Conservation (phyloP, 2,113 vertebrate genomes). For the Recurvirostra avosetta region DNA sequence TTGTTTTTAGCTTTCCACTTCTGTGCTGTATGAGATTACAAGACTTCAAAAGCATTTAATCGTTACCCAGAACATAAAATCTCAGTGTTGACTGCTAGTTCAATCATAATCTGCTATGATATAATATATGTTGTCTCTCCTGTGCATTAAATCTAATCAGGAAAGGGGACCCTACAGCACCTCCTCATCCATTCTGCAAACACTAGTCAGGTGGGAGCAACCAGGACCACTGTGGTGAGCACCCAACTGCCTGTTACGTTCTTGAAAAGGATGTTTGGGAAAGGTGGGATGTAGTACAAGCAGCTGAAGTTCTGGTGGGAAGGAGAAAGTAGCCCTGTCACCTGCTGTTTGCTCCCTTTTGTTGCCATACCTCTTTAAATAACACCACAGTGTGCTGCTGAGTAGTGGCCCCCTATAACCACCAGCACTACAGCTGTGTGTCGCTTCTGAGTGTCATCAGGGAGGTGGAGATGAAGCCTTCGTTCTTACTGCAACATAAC, state of each 20-base stretch:
- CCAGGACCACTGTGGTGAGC: not conserved
- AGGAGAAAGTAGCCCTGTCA: not conserved
- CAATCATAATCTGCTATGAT: not conserved
- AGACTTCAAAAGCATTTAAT: not conserved
- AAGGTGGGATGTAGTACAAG: not conserved
- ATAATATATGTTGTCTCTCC: not conserved
- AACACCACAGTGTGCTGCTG: not conserved
- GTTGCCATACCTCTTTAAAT: not conserved
- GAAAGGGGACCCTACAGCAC: not conserved
- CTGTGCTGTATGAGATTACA: not conserved
- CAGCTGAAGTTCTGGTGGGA: not conserved
- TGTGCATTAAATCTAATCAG: not conserved
- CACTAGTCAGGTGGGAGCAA: not conserved
- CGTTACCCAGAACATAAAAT: not conserved
- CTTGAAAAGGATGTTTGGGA: not conserved
- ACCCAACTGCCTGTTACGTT: rapidly evolving
- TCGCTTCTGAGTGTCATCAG: not conserved
- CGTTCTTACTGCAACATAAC: rapidly evolving
- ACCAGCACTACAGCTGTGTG: not conserved
- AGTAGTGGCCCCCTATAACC: not conserved
- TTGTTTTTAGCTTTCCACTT: not conserved
- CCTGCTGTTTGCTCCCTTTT: not conserved
- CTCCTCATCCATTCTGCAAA: not conserved
- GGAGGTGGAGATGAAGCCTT: not conserved
- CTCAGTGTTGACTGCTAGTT: not conserved